Evolutionary conservation across 1,140 invertebrate species (phyloP), one percentile per base, ranked within the genome.

Genomic region (Formica exsecta): DNA sequence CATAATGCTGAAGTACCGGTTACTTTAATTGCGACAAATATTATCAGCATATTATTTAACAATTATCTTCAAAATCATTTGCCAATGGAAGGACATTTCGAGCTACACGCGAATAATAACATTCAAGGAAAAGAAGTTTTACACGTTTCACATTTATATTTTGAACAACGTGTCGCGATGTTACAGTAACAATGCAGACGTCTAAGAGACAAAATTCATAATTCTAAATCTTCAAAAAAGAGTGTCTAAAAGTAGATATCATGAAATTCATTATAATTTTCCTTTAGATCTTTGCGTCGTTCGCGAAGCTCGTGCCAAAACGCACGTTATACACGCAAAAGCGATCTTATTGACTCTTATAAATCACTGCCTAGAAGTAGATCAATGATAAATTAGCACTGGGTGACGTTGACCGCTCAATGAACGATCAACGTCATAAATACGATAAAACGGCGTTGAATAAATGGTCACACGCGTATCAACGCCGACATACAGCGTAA

Each of bases 311-410:
- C 13, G n/a, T 22, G 19, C 44, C 25, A 2, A 80, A 80, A 25
- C 4, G 16, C 32, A 38, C 19, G 16, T 74, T 3, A 1, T 29
- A 41, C 38, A 22, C 7, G 25, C 41, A 44, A 13, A 16, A 51
- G 29, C 61, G 11, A 8, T 86, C 36, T 68, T 64, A 70, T 75
- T 38, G 41, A 9, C 32, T 59, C 25, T 73, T 44, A 36, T 32
- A 65, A 90, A 88, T 88, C 57, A 75, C 71, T 65, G 66, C 36
- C 38, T 57, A 8, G 57, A 90, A 90, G 41, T 76, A 65, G 87
- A 89, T 80, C 85, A 87, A 75, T 54, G 64, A 65, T 71, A 64
- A 86, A 75, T 57, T 68, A 76, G 6, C 38, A 25, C 41, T 41
- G 36, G 41, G 54, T 22, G 65, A 65, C 48, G 77, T 75, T 89